Conservation (phyloP, 2,797 vertebrate genomes). For the Loriculus beryllinus region DNA sequence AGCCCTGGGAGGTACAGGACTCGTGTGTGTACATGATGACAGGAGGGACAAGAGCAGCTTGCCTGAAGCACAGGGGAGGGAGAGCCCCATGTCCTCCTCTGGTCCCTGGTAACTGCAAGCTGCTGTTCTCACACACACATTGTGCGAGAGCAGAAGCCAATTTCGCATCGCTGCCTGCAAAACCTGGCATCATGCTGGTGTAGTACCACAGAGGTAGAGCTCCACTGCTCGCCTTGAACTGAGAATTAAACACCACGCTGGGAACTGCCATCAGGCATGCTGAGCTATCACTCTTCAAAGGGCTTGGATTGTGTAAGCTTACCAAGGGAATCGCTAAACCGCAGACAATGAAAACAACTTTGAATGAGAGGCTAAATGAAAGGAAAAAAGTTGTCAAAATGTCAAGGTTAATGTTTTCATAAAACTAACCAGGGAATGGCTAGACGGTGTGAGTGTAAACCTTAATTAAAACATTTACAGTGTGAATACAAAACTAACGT, state of each 20-base stretch:
- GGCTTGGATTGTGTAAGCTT: not conserved
- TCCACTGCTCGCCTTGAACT: not conserved
- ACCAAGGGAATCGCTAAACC: constrained; percentile 46
- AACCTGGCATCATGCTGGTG: not conserved
- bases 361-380: constrained; percentile 58
- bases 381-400: constrained; percentile 50
- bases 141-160: not conserved
- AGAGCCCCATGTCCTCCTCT: not conserved
- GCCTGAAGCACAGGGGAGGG: not conserved
- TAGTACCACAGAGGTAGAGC: not conserved
- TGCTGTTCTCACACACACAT: not conserved
- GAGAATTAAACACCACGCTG: not conserved
- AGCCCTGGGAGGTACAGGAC: not conserved
- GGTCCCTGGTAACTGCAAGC: not conserved
- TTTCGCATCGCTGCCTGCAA: not conserved
- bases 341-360: constrained; percentile 56
- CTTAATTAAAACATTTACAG: constrained; percentile 37
- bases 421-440: constrained; percentile 54
- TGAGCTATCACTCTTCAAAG: constrained; percentile 46
- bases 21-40: fast-evolving
- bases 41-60: not conserved
- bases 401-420: constrained; percentile 63
- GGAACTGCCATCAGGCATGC: not conserved
- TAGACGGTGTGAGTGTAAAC: not conserved
- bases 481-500: constrained; percentile 8